These are phyloP conservation scores for Parochlus steinenii DNA, from an alignment of 2,888 invertebrate genomes.

Conservation along the genomic window DNA sequence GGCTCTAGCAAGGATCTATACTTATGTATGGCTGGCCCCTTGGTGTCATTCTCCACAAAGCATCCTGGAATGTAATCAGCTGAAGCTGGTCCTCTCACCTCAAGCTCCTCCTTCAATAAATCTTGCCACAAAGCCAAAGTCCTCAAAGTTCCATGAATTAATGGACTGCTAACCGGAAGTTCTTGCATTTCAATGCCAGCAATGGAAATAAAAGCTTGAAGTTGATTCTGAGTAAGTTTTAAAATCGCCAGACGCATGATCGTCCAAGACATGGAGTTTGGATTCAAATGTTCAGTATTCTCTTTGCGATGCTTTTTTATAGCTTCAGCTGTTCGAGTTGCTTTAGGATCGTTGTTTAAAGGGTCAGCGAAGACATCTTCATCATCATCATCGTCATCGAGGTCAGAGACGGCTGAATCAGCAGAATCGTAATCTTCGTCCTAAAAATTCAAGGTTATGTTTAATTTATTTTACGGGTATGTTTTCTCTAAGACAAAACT, in stretches of 20 bases:
- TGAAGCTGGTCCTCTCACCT: conserved; percentile 60
- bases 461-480: too few species aligned
- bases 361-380: conserved; percentile 58
- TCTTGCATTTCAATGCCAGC: conserved; percentile 86
- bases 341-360: conserved; percentile 25
- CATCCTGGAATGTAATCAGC: conserved; percentile 81
- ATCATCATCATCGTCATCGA: conserved; percentile 59
- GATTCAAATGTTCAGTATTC: conserved; percentile 80
- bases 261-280: conserved; percentile 91
- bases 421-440: conserved; percentile 78
- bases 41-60: conserved; percentile 55
- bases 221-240: conserved; percentile 62
- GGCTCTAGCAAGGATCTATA: conserved; percentile 83
- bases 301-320: conserved; percentile 28
- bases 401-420: conserved; percentile 61
- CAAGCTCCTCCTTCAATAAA: conserved; percentile 56
- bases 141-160: conserved; percentile 76
- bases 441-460: conserved; percentile 30
- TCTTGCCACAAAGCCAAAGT: conserved; percentile 84
- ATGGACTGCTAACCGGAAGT: conserved; percentile 83
- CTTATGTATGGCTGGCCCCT: conserved; percentile 79
- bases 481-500: too few species aligned
- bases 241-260: conserved; percentile 81
- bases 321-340: conserved; percentile 24
- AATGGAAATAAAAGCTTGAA: conserved; percentile 74